These are phyloP conservation scores for Aphidoletes aphidimyza DNA, from an alignment of 2,888 invertebrate species.

Conservation along the genomic window DNA sequence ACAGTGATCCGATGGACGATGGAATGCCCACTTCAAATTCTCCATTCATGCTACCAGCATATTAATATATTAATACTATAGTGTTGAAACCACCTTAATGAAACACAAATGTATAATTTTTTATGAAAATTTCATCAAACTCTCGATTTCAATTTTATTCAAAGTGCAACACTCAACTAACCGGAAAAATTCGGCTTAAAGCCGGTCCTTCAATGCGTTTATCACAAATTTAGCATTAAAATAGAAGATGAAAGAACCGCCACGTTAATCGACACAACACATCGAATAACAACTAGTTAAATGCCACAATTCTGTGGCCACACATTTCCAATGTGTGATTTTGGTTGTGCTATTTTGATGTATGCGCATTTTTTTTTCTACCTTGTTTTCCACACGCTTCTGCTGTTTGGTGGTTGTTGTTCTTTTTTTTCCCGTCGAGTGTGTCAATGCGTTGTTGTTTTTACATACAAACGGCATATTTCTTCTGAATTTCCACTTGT, in stretches of 20 bases:
- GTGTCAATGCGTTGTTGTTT: not conserved
- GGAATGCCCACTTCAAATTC: too few species aligned
- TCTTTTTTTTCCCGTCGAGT: not conserved
- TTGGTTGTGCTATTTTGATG: constrained; percentile 44
- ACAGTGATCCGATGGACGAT: too few species aligned
- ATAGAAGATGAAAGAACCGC: constrained; percentile 35
- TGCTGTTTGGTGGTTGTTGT: not conserved
- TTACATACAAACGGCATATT: constrained; percentile 20
- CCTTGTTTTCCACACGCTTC: not conserved
- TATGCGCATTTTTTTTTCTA: not conserved
- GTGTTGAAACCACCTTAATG: too few species aligned
- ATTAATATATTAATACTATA: too few species aligned
- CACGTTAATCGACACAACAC: constrained; percentile 28
- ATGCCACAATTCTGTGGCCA: constrained; percentile 51
- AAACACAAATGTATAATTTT: too few species aligned
- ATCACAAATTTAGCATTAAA: not conserved
- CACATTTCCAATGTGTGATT: constrained; percentile 32
- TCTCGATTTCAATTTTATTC: too few species aligned
- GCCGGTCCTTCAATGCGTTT: not conserved
- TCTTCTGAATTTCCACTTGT: constrained; percentile 42
- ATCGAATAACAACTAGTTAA: constrained; percentile 52
- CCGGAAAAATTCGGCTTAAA: not conserved
- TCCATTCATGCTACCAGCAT: too few species aligned
- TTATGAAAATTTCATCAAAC: too few species aligned
- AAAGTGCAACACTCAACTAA: too few species aligned